Evolutionary conservation across 2,797 vertebrate species (phyloP), one percentile per base, ranked within the genome.

Genomic region (Myotis planiceps): DNA sequence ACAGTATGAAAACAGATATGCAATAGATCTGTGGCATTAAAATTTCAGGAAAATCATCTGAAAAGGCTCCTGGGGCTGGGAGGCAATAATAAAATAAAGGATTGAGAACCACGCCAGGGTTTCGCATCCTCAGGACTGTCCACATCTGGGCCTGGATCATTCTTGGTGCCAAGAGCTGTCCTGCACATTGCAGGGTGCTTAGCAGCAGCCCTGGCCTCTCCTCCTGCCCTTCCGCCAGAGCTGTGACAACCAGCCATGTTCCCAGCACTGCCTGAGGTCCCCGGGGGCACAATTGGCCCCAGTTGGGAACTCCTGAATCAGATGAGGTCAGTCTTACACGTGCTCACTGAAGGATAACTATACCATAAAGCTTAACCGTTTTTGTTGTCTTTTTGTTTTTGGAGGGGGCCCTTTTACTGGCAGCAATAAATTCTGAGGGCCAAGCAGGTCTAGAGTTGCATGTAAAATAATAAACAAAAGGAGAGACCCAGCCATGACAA

Each of bases 111-210:
- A 1, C 14, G 18, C 66, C 9, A 4, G 16, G 18, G 29, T 6
- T 32, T 42, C 37, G 49, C 18, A 1, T 1, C 65, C 37, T 6
- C 3, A 1, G n/a, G 5, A 21, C 14, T 0, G 2, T 2, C 3
- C 5, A 29, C 5, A 1, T 0, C 10, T 1, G 15, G 14, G 25
- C 15, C 39, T 3, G 14, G 42, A 3, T 12, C 3, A 3, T 2
- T 14, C 15, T 27, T 21, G 16, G 2, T 2, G 55, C 6, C 4
- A 14, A 14, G 7, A 13, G 32, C 12, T 19, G 27, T 9, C 45
- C 39, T 25, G 49, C 1, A n/a, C 5, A 18, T 0, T 2, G 12
- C 0, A 23, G 37, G 32, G 16, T 0, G 9, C 10, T 19, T 2
- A 21, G 47, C 14, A 37, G 32, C 19, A 5, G 1, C 51, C 47